Evolutionary conservation across 2,113 vertebrate species (phyloP), one percentile per base, ranked within the genome.

Genomic region (Rallus limicola): DNA sequence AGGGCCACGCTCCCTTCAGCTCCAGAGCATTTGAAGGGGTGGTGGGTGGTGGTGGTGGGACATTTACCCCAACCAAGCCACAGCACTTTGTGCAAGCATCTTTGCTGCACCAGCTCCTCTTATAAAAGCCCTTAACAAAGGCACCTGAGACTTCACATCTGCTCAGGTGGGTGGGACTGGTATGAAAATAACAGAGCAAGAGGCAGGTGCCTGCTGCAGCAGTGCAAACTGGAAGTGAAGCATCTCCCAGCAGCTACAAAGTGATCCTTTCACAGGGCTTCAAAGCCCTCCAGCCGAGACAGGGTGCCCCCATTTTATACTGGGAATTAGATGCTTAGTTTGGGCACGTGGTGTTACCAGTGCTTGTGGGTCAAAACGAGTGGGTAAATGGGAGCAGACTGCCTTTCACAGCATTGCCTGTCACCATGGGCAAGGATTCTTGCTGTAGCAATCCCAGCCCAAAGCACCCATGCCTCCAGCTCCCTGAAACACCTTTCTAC

Each of bases 71-170:
- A n/a, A 24, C 44, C 58, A 38, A 63, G 10, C 53, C 58, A 9
- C 0, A 17, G 31, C 2, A 1, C 17, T 83, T 50, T 15, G 5
- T 55, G 16, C 1, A 1, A 7, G 38, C 11, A 28, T n/a, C 74
- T 64, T 50, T 4, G 11, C 72, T 71, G 16, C 44, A 71, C 36
- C 34, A 9, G 3, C 6, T 46, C 12, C 52, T 82, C 46, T n/a
- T 59, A 13, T 18, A 40, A 75, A 63, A 75, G 26, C 56, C 25
- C 17, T 79, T 55, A 64, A 33, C 29, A 72, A 53, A 92, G 26
- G n/a, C 72, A 31, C 34, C 34, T 16, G 24, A 53, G 77, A 29
- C 3, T 6, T 40, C 33, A 28, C 36, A 38, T 10, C 53, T 42
- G 24, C 58, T 72, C 0, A 0, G 55, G 19, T 75, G 90, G 53